A percentile compares a stretch with the other conserved stretches of the same genome.
phyloP scores from a whole-genome alignment of 2,888 invertebrate genomes.

The Rotaria sp. region DNA sequence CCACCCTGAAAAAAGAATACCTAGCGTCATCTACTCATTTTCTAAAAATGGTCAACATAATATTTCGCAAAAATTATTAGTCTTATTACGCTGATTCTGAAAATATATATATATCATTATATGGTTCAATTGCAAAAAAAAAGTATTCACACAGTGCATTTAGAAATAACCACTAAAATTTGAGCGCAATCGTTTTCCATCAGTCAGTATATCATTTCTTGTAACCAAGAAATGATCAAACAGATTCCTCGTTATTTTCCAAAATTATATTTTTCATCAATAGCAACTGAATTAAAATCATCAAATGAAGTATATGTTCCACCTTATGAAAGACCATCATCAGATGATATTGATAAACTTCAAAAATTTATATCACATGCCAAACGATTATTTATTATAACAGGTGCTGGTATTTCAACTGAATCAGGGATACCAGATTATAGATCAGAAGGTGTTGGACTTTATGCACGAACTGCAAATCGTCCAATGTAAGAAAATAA shows the following conservation, averaged over 20 bases:
- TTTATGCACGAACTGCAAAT: conserved; percentile 75
- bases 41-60: too few relatives aligned
- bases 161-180: too few relatives aligned
- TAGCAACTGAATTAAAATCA: not conserved
- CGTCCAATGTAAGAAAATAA: conserved; percentile 66
- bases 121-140: too few relatives aligned
- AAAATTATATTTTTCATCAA: not conserved
- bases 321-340: conserved; percentile 64
- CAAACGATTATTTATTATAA: conserved; percentile 63
- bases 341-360: conserved; percentile 54
- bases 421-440: conserved; percentile 75
- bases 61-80: too few relatives aligned
- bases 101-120: too few relatives aligned
- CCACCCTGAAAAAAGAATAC: too few relatives aligned
- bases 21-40: too few relatives aligned
- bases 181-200: too few relatives aligned
- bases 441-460: conserved; percentile 79
- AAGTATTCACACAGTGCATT: too few relatives aligned
- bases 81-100: too few relatives aligned
- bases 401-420: conserved; percentile 91
- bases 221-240: not conserved
- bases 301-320: conserved; percentile 63
- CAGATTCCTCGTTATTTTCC: not conserved
- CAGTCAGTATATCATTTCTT: not conserved
- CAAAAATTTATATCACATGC: conserved; percentile 61